Base-by-base conservation (phyloP, 2,888 invertebrate genomes). In the Drosophila infuscata region DNA sequence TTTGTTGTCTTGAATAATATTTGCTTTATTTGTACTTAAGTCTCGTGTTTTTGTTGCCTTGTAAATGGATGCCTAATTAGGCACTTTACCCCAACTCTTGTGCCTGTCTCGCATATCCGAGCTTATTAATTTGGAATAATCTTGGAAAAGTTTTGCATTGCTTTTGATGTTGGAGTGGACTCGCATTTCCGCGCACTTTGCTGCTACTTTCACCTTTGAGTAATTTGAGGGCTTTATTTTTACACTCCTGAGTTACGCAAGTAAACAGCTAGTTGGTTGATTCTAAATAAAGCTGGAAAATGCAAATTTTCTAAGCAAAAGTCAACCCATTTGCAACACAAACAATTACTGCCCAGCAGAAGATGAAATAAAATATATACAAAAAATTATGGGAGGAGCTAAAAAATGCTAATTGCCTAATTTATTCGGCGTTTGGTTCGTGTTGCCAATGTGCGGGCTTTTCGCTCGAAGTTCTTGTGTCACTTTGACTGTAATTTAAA, bases 371-470 rank as follows among this genome's bases (percentile, higher is more conserved):
- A 57, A 32, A 56, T 46, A 29, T 29, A 29, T 12, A 58, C 38
- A 17, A 11, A 46, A 20, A 54, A 46, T 46, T n/a, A 4, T 3
- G n/a, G 49, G 43, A 32, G 52, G 33, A 8, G 48, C 33, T 56
- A 51, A 52, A 62, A 82, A 79, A 87, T 84, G 85, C 77, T 84
- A 84, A 89, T 89, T 87, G 88, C 74, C 84, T 82, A 89, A 84
- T 87, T 82, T 89, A 84, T 87, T 64, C 88, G 68, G 32, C 20
- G 61, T 48, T 66, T 48, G 46, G 46, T 25, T 46, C 12, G 36
- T 57, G 17, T 38, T 49, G 76, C 52, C 57, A 57, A 61, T 60
- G 52, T 71, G 74, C 64, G 66, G 62, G 64, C 59, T 29, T 49
- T 20, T 46, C 17, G 29, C 17, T 76, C 53, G 36, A 48, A 62